Percentiles rank a stretch among this genome's conserved stretches.
phyloP scores from a whole-genome alignment of 1,140 invertebrate species.

The Calliphora vicina region DNA sequence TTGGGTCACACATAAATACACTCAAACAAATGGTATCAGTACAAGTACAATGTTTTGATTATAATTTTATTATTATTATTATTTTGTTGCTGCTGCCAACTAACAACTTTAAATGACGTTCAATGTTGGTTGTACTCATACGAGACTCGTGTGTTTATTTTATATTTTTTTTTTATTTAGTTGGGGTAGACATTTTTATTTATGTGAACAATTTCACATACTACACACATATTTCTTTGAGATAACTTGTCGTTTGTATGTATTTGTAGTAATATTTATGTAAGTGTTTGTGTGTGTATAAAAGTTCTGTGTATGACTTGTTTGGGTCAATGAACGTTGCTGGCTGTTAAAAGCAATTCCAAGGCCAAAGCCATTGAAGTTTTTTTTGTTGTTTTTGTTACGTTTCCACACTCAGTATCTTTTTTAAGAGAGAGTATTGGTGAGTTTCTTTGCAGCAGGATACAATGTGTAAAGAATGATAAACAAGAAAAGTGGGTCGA shows the following conservation, averaged over 20 bases:
- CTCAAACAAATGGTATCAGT: background rate
- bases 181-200: background rate
- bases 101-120: background rate
- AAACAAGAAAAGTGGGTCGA: background rate
- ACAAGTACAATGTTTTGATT: background rate
- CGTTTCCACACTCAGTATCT: background rate
- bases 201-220: background rate
- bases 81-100: background rate
- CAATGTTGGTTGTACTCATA: background rate
- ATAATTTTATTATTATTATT: background rate
- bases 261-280: background rate
- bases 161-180: background rate
- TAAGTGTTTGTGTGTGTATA: background rate
- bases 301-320: background rate
- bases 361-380: constrained; percentile 34
- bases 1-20: too few relatives aligned
- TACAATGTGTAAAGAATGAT: background rate
- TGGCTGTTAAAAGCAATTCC: constrained; percentile 22
- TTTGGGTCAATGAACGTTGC: constrained; percentile 14
- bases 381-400: background rate
- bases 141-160: too few relatives aligned
- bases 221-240: background rate
- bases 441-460: background rate
- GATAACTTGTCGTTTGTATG: background rate
- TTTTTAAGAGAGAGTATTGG: too few relatives aligned